Evolutionary conservation across 1,140 invertebrate species (phyloP).

Genomic region (Drosophila teissieri): DNA sequence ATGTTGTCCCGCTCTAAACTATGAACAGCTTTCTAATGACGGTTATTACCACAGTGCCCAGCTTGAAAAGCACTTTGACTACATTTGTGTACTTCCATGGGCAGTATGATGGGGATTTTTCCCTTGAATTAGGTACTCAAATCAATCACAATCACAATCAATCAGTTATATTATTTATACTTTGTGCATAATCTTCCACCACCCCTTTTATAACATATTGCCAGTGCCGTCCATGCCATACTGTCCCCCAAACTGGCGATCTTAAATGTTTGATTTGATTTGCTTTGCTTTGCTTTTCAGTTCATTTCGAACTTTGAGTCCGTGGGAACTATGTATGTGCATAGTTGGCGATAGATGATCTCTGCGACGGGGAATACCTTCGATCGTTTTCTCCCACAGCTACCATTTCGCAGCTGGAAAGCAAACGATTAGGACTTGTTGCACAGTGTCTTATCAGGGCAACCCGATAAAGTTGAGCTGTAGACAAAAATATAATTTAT

Average conservation of each 20-base stretch:
- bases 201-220: not conserved
- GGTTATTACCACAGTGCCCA: not conserved
- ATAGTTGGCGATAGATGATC: not conserved
- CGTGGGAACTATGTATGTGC: not conserved
- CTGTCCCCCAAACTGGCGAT: not conserved
- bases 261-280: conserved; percentile 2
- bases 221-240: not conserved
- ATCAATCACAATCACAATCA: not conserved
- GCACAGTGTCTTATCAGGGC: conserved; percentile 17
- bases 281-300: conserved; percentile 1
- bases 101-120: not conserved
- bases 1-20: conserved; percentile 7
- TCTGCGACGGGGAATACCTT: not conserved
- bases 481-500: not conserved
- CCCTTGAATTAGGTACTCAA: not conserved
- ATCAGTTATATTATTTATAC: not conserved
- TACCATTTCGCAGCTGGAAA: not conserved
- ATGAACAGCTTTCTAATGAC: not conserved
- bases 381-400: not conserved
- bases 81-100: not conserved
- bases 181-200: too few relatives aligned
- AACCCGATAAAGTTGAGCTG: conserved; percentile 15
- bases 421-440: conserved; percentile 2
- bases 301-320: conserved; percentile 6
- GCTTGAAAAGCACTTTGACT: not conserved